These are phyloP conservation scores for Rhopalosiphum maidis DNA, from an alignment of 1,140 invertebrate genomes.

Conservation along the genomic window DNA sequence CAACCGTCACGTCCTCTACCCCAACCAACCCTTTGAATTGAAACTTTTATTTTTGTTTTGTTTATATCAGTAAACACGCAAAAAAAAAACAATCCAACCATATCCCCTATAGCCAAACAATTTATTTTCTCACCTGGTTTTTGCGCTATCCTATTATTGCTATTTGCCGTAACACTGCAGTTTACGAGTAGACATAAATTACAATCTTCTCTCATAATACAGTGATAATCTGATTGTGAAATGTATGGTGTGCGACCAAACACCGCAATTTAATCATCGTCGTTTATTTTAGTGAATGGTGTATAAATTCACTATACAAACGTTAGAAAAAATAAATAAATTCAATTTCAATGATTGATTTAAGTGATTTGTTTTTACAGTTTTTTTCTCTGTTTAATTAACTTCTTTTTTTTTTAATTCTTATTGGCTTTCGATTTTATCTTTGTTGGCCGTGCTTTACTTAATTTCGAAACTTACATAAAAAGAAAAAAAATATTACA, in stretches of 20 bases:
- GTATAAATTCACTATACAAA: not conserved
- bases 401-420: not conserved
- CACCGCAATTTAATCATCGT: not conserved
- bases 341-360: not conserved
- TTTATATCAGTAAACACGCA: not conserved
- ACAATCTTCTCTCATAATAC: not conserved
- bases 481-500: not conserved
- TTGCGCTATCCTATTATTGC: not conserved
- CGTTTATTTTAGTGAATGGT: not conserved
- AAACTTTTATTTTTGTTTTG: not conserved
- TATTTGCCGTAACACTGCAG: not conserved
- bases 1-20: not conserved
- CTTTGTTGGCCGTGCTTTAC: not conserved
- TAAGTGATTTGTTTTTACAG: not conserved
- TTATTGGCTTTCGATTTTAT: not conserved
- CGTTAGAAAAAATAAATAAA: not conserved
- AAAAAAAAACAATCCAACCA: not conserved
- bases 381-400: too few relatives aligned
- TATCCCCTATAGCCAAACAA: not conserved
- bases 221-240: not conserved
- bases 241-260: not conserved
- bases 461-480: not conserved
- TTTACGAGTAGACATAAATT: not conserved
- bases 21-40: not conserved
- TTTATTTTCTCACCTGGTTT: slow-evolving; percentile 5